phyloP scores from a whole-genome alignment of 2,797 vertebrate genomes.

The Synaphobranchus kaupii region DNA sequence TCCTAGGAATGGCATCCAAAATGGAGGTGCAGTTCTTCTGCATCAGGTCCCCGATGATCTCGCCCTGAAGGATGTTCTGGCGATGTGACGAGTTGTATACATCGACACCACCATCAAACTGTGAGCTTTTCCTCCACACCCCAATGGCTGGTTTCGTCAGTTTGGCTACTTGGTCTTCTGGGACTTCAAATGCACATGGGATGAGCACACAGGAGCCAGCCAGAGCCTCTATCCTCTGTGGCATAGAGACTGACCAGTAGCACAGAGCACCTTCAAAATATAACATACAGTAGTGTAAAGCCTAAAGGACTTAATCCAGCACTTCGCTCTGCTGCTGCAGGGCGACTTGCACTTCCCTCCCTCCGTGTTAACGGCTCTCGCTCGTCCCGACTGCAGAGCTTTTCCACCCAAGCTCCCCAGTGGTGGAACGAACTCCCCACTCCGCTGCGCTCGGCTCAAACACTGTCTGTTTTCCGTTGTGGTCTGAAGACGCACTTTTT shows the following conservation, averaged over 20 bases:
- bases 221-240: slow-evolving; percentile 11
- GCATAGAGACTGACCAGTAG: slow-evolving; percentile 25
- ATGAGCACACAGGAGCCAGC: slow-evolving; percentile 32
- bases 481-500: too few species aligned
- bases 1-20: neutral
- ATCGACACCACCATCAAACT: neutral
- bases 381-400: too few species aligned
- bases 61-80: slow-evolving; percentile 15
- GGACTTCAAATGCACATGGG: slow-evolving; percentile 20
- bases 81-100: slow-evolving; percentile 27
- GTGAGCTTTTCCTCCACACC: slow-evolving; percentile 36
- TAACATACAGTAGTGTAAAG: neutral
- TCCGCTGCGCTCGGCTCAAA: too few species aligned
- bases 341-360: too few species aligned
- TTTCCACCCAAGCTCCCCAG: too few species aligned
- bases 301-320: neutral
- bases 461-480: too few species aligned
- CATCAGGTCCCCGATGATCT: slow-evolving; percentile 29
- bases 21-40: slow-evolving; percentile 32
- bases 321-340: too few species aligned
- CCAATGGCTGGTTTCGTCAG: neutral
- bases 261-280: slow-evolving; percentile 19
- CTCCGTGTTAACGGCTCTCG: too few species aligned
- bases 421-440: too few species aligned
- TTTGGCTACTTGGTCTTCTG: neutral